Evolutionary conservation across 2,888 invertebrate species (phyloP).

Genomic region (Amphiduros pacificus): DNA sequence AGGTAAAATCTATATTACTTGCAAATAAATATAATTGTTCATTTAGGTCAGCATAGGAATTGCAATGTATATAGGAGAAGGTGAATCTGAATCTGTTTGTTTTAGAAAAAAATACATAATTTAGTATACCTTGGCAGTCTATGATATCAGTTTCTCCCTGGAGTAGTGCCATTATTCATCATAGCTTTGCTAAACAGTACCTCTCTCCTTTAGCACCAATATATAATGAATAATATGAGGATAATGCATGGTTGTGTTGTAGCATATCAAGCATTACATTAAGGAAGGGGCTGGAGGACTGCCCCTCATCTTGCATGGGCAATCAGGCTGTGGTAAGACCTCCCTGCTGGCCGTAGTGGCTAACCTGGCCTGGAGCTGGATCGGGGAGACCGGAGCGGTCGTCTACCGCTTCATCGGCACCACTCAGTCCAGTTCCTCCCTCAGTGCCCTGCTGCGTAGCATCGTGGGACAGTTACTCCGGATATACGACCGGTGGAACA

Average conservation of each 20-base stretch:
- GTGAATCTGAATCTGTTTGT: too few species aligned
- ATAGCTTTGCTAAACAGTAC: too few species aligned
- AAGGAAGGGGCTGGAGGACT: slow-evolving; percentile 61
- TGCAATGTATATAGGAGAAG: too few species aligned
- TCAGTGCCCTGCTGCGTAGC: slow-evolving; percentile 34
- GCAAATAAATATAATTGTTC: not conserved
- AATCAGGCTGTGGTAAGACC: slow-evolving; percentile 83
- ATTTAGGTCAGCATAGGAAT: not conserved
- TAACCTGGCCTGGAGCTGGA: slow-evolving; percentile 32
- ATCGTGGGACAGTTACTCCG: slow-evolving; percentile 34
- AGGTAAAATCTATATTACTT: not conserved
- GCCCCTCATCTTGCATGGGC: slow-evolving; percentile 76
- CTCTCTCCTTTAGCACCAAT: too few species aligned
- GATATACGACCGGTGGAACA: slow-evolving; percentile 22
- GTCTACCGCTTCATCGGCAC: slow-evolving; percentile 51
- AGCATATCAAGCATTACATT: too few species aligned
- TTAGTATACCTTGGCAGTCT: too few species aligned
- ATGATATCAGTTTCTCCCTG: too few species aligned
- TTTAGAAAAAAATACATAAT: too few species aligned
- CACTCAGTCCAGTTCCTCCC: slow-evolving; percentile 40
- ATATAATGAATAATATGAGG: too few species aligned
- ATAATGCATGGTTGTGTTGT: too few species aligned
- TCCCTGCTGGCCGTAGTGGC: slow-evolving; percentile 76
- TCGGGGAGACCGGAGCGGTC: slow-evolving; percentile 32
- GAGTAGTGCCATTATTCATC: too few species aligned